phyloP scores from a whole-genome alignment of 1,140 invertebrate genomes.

The Lepidurus packardi region DNA sequence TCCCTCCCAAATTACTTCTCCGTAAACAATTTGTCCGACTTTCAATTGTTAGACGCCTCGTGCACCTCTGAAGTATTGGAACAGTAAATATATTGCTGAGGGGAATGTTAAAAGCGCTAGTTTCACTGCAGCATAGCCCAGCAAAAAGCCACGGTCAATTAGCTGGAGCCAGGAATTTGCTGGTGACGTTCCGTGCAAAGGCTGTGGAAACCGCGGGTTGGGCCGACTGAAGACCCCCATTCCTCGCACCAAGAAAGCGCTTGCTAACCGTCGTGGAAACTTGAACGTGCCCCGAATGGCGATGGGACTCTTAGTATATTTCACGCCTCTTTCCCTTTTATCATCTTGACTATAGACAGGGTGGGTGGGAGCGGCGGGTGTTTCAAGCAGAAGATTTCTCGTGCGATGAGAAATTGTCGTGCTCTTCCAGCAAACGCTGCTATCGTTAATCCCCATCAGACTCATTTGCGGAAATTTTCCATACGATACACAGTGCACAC shows the following conservation, averaged over 20 bases:
- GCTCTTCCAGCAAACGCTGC: no score
- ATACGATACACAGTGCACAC: no score
- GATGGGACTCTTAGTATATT: slow-evolving; percentile 2
- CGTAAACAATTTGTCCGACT: slow-evolving; percentile 10
- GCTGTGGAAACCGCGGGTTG: not conserved
- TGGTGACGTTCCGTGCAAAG: slow-evolving; percentile 3
- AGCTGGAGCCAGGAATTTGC: slow-evolving; percentile 8
- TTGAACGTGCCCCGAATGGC: not conserved
- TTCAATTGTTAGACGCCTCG: not conserved
- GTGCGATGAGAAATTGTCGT: no score
- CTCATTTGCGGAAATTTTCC: no score
- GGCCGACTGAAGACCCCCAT: not conserved
- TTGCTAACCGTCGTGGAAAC: not conserved
- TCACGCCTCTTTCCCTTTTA: slow-evolving; percentile 5
- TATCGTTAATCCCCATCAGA: no score
- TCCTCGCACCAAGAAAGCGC: not conserved
- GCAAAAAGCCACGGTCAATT: slow-evolving; percentile 10
- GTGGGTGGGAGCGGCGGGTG: no score
- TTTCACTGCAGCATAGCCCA: not conserved
- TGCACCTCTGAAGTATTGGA: not conserved
- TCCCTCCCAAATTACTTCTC: not conserved
- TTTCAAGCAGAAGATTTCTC: no score
- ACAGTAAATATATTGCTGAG: slow-evolving; percentile 19
- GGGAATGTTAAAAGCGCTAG: not conserved
- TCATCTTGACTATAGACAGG: not conserved